A percentile compares a stretch with the other conserved stretches of the same genome.
Conservation (phyloP, 2,113 vertebrate genomes). For the Anguilla japonica region DNA sequence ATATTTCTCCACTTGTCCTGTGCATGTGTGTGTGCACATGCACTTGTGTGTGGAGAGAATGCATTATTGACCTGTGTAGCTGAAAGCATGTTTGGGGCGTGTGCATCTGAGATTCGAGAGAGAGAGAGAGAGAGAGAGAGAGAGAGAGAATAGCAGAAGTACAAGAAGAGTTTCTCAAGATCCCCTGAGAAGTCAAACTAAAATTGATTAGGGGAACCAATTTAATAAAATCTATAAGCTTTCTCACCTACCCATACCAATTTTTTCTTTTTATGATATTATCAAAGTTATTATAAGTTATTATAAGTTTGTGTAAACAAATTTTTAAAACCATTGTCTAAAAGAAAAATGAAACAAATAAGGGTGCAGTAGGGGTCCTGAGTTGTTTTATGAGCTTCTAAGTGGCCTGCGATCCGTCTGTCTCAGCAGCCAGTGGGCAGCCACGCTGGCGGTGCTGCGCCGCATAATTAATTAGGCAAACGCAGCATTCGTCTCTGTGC, state of each 20-base stretch:
- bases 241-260: neutral
- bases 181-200: constrained; percentile 22
- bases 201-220: neutral
- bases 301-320: no score
- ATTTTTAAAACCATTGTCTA: no score
- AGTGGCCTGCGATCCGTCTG: constrained; percentile 34
- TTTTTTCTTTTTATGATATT: neutral
- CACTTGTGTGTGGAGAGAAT: no score
- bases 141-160: neutral
- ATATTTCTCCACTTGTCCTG: constrained; percentile 13
- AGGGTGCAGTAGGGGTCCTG: constrained; percentile 1
- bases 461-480: constrained; percentile 50
- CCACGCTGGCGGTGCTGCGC: constrained; percentile 7
- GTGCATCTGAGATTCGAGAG: neutral
- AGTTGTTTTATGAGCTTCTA: constrained; percentile 26
- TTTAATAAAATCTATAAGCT: neutral
- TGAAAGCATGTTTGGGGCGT: no score
- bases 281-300: no score
- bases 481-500: constrained; percentile 31
- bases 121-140: neutral
- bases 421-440: constrained; percentile 7
- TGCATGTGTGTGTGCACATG: neutral
- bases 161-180: constrained; percentile 10
- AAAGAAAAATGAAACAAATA: neutral
- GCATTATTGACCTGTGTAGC: no score